Conservation (phyloP, 2,797 vertebrate species). For the Notolabrus celidotus region DNA sequence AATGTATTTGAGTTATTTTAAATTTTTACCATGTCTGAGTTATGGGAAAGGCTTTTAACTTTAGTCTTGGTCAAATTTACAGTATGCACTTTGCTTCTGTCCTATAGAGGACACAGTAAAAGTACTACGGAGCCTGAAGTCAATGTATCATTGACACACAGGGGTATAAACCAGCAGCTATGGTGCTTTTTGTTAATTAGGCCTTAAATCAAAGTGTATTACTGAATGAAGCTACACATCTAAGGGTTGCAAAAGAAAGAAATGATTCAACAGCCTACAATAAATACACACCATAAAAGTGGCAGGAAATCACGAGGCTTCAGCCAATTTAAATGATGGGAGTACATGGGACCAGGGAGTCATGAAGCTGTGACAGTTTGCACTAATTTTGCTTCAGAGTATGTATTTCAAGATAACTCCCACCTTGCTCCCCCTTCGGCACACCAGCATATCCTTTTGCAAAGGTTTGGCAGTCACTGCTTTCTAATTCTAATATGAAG, state of each 20-base stretch:
- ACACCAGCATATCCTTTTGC: slow-evolving; percentile 59
- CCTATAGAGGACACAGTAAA: slow-evolving; percentile 8
- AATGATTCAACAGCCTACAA: slow-evolving; percentile 60
- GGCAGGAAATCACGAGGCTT: slow-evolving; percentile 40
- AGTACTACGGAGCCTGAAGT: slow-evolving; percentile 15
- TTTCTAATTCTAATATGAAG: slow-evolving; percentile 66
- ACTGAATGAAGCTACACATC: slow-evolving; percentile 56
- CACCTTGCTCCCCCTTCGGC: slow-evolving; percentile 44
- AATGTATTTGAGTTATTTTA: too few species aligned
- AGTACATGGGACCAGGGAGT: slow-evolving; percentile 48
- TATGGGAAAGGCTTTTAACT: not conserved
- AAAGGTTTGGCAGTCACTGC: slow-evolving; percentile 62
- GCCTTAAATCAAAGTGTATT: slow-evolving; percentile 73
- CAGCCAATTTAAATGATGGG: slow-evolving; percentile 56
- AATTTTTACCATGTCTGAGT: too few species aligned
- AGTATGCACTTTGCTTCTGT: not conserved
- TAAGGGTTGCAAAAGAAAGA: slow-evolving; percentile 48
- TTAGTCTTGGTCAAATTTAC: not conserved
- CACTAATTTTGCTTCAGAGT: slow-evolving; percentile 62
- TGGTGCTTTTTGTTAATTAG: slow-evolving; percentile 77
- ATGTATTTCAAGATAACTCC: slow-evolving; percentile 64
- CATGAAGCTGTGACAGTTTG: slow-evolving; percentile 52
- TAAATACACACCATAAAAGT: slow-evolving; percentile 68
- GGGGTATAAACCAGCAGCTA: slow-evolving; percentile 60
- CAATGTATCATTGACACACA: slow-evolving; percentile 31